phyloP scores from a whole-genome alignment of 2,113 vertebrate species.

The Hylia prasina region DNA sequence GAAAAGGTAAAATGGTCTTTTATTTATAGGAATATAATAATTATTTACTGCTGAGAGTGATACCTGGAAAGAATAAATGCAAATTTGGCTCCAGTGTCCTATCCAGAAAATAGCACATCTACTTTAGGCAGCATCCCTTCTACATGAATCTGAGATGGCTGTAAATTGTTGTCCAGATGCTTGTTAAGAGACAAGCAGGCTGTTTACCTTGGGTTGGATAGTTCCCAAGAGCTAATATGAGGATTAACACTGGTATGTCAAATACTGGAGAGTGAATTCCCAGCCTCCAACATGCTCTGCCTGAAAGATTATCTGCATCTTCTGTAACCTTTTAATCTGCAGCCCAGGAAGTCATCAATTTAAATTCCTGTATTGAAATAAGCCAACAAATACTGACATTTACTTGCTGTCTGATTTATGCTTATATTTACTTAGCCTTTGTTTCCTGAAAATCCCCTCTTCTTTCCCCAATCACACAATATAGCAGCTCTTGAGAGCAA shows the following conservation, averaged over 20 bases:
- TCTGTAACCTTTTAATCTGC: constrained; percentile 1
- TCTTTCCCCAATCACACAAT: background rate
- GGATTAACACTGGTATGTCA: background rate
- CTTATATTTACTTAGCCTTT: background rate
- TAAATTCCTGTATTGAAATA: background rate
- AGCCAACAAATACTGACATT: background rate
- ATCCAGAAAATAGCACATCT: background rate
- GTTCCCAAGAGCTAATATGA: background rate
- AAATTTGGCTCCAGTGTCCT: background rate
- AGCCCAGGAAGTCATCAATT: background rate
- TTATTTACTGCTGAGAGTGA: background rate
- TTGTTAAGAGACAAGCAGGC: background rate
- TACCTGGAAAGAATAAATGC: background rate
- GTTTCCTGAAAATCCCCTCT: background rate
- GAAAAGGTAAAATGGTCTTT: background rate
- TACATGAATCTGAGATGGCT: background rate
- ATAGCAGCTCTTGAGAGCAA: background rate
- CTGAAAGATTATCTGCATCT: background rate
- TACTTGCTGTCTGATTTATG: background rate
- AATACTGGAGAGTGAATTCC: background rate
- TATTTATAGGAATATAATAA: background rate
- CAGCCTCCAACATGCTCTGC: background rate
- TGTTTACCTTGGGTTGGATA: background rate
- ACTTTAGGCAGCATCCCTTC: background rate
- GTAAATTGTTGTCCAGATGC: background rate